Percentiles rank a stretch among this genome's conserved stretches.
Conservation (phyloP, 1,140 invertebrate species). For the Eriocheir sinensis region DNA sequence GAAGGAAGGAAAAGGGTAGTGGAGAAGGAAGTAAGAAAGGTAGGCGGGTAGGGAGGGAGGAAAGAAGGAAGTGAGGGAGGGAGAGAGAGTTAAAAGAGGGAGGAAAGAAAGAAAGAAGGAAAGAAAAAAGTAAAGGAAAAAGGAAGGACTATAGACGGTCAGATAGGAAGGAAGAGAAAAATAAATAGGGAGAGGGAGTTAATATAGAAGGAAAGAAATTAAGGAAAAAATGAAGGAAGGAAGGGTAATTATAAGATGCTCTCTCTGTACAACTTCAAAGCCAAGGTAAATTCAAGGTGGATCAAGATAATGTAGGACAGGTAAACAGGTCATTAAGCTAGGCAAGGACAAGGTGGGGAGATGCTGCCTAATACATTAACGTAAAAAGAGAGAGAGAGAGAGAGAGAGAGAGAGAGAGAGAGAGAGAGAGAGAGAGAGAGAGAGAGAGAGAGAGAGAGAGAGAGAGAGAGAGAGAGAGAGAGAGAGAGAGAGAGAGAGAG, state of each 20-base stretch:
- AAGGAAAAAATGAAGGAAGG: no score
- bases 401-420: no score
- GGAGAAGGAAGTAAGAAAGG: no score
- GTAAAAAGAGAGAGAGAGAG: no score
- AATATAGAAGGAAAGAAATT: not conserved
- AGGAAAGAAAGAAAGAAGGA: not conserved
- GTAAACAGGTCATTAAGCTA: no score
- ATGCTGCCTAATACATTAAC: no score
- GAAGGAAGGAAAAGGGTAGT: no score
- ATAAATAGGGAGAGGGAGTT: not conserved
- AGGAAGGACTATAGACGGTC: not conserved
- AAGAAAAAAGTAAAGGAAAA: not conserved
- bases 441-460: not conserved
- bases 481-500: not conserved
- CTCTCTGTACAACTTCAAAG: no score
- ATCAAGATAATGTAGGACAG: no score
- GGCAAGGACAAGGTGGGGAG: no score
- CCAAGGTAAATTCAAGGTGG: no score
- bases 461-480: not conserved
- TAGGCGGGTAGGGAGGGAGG: not conserved
- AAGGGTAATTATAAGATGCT: conserved; percentile 1
- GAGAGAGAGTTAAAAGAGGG: not conserved
- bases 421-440: not conserved
- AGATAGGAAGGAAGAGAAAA: not conserved
- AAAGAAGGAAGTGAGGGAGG: not conserved